Evolutionary conservation across 2,888 invertebrate genomes (phyloP).

Genomic region (Pammene fasciana): DNA sequence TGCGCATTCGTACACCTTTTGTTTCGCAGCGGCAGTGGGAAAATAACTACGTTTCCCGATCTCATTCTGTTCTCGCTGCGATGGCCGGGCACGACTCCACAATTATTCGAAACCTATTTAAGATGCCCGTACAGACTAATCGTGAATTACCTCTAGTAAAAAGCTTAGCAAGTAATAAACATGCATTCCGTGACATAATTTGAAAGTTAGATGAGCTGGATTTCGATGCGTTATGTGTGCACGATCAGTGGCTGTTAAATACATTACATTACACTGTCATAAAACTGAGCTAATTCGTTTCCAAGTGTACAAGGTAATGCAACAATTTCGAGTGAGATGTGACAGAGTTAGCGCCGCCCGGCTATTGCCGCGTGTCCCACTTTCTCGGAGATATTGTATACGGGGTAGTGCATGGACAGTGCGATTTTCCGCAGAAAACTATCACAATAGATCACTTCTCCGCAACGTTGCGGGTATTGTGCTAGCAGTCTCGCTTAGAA

Average conservation of each 20-base stretch:
- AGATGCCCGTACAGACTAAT: constrained; percentile 24
- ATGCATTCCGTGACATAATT: constrained; percentile 29
- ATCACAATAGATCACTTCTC: constrained; percentile 45
- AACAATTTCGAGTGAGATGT: constrained; percentile 23
- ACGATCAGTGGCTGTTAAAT: constrained; percentile 32
- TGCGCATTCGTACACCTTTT: constrained; percentile 26
- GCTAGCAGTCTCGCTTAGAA: constrained; percentile 33
- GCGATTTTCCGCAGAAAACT: constrained; percentile 45
- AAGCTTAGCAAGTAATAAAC: constrained; percentile 16
- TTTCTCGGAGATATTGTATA: constrained; percentile 43
- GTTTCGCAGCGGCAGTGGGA: constrained; percentile 25
- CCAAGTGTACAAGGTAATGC: constrained; percentile 9
- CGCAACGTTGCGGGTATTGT: constrained; percentile 42
- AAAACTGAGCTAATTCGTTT: constrained; percentile 10
- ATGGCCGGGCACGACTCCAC: not conserved
- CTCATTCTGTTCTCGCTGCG: constrained; percentile 11
- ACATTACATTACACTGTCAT: constrained; percentile 11
- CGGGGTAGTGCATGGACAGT: constrained; percentile 42
- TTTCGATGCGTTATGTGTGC: constrained; percentile 23
- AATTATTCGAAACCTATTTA: constrained; percentile 25
- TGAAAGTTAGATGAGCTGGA: constrained; percentile 25
- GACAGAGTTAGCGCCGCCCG: constrained; percentile 23
- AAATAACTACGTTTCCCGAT: constrained; percentile 23
- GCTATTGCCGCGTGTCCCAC: constrained; percentile 36
- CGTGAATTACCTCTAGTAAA: constrained; percentile 22